These are phyloP conservation scores for Drosophila subpulchrella DNA, from an alignment of 1,140 invertebrate species.

Conservation along the genomic window DNA sequence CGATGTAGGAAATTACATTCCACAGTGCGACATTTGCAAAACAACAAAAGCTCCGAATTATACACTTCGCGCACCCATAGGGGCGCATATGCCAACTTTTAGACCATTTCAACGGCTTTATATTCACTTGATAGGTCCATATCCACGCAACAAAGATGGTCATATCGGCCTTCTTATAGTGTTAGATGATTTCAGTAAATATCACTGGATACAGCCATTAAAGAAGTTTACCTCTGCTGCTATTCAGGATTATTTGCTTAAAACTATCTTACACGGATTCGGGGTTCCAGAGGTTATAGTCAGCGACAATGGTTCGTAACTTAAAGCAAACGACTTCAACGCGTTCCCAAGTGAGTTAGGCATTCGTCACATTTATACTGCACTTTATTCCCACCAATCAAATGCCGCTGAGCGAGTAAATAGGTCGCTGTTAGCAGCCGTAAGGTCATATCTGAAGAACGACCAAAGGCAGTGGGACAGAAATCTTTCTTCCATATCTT, in stretches of 20 bases:
- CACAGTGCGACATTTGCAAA: constrained; percentile 18
- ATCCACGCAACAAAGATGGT: constrained; percentile 7
- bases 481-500: background rate
- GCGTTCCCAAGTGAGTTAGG: too few species aligned
- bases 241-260: too few species aligned
- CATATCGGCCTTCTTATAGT: too few species aligned
- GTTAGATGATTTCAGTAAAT: too few species aligned
- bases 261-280: background rate
- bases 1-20: constrained; percentile 22
- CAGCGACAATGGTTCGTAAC: constrained; percentile 54
- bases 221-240: too few species aligned
- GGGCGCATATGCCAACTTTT: background rate
- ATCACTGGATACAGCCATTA: too few species aligned
- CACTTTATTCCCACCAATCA: constrained; percentile 24
- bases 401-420: constrained; percentile 47
- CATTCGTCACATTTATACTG: constrained; percentile 34
- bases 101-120: constrained; percentile 19
- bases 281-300: constrained; percentile 48
- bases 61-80: constrained; percentile 14
- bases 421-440: constrained; percentile 28
- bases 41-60: constrained; percentile 12
- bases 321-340: constrained; percentile 45
- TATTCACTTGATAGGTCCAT: constrained; percentile 22
- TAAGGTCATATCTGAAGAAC: constrained; percentile 24
- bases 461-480: constrained; percentile 39